Percentiles rank a stretch among this genome's conserved stretches.
These are phyloP conservation scores for Astur gentilis DNA, from an alignment of 2,113 vertebrate genomes.

Conservation along the genomic window DNA sequence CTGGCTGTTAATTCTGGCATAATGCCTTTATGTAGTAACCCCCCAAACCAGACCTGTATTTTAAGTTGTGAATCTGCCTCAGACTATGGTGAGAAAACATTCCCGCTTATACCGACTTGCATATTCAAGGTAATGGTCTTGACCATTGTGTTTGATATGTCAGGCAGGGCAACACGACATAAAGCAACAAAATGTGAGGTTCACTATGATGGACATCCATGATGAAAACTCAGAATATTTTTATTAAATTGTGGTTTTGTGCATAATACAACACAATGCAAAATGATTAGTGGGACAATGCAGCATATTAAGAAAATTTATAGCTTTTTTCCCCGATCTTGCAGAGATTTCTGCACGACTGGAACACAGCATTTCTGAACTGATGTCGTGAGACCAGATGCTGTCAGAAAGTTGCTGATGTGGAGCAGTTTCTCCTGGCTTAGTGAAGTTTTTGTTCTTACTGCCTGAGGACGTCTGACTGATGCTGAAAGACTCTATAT, in stretches of 20 bases:
- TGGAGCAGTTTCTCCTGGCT: not conserved
- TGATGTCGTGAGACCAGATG: not conserved
- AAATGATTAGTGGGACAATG: not conserved
- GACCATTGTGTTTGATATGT: not conserved
- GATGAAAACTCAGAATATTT: not conserved
- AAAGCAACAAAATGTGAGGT: not conserved
- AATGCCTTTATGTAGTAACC: not conserved
- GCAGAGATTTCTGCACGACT: not conserved
- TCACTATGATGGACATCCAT: rapidly evolving
- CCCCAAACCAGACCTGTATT: not conserved
- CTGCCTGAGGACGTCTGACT: not conserved
- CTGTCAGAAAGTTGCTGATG: not conserved
- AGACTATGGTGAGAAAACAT: not conserved
- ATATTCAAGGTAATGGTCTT: not conserved
- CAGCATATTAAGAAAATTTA: not conserved
- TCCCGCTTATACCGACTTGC: not conserved
- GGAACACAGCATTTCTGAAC: not conserved
- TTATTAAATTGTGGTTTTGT: not conserved
- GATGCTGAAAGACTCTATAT: not conserved
- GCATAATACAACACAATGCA: not conserved
- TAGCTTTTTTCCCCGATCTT: rapidly evolving
- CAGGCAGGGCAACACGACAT: not conserved
- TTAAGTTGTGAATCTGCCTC: not conserved
- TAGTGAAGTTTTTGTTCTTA: not conserved
- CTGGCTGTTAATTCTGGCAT: not conserved